These are phyloP conservation scores for Phragmatobia fuliginosa DNA, from an alignment of 2,888 invertebrate species.

Conservation along the genomic window DNA sequence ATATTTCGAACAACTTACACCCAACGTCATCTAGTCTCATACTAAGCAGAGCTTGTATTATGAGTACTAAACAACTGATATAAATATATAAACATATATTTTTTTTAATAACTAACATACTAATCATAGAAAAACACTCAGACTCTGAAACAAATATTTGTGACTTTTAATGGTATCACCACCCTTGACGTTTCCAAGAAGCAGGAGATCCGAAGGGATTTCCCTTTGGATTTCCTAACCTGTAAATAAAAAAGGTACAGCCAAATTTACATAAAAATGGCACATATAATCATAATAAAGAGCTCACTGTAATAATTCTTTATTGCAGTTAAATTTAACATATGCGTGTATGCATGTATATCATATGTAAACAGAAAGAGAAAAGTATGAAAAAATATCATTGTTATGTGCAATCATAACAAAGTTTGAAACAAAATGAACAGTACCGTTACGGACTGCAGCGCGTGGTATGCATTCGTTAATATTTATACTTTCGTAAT, in stretches of 20 bases:
- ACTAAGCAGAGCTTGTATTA: no score
- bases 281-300: neutral
- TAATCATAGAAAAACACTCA: no score
- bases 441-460: conserved; percentile 29
- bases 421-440: conserved; percentile 35
- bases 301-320: neutral
- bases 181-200: no score
- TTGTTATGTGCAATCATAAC: conserved; percentile 40
- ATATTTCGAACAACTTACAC: no score
- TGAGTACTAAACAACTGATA: no score
- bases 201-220: no score
- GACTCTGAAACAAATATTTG: no score
- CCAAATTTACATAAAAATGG: neutral
- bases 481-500: conserved; percentile 52
- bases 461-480: conserved; percentile 43
- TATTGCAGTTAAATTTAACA: neutral
- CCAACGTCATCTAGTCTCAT: no score
- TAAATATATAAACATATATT: no score
- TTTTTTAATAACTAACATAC: no score
- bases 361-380: conserved; percentile 10
- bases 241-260: neutral
- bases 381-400: conserved; percentile 9
- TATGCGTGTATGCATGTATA: neutral
- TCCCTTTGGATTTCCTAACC: no score
- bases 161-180: no score